phyloP scores from a whole-genome alignment of 2,797 vertebrate species.

The Sebastes paucispinis region DNA sequence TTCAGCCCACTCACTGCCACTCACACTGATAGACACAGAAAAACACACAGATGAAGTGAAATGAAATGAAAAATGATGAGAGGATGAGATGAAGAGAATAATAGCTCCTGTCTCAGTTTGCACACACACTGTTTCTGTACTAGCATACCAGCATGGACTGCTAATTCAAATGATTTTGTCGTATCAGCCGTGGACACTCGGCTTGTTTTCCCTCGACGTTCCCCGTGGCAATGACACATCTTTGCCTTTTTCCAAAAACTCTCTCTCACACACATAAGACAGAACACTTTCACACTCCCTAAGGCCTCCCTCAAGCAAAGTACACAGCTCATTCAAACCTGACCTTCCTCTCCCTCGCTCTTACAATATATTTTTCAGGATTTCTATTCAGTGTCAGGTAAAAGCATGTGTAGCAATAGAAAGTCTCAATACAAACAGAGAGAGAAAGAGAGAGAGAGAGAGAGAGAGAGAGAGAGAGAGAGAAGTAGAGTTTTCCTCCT shows the following conservation, averaged over 20 bases:
- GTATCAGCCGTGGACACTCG: not conserved
- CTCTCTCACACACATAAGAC: constrained; percentile 10
- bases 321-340: constrained; percentile 19
- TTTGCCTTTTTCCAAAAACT: not conserved
- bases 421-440: not conserved
- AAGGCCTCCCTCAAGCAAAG: constrained; percentile 29
- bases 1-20: constrained; percentile 58
- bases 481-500: constrained; percentile 4
- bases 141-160: not conserved
- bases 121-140: constrained; percentile 6
- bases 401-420: constrained; percentile 18
- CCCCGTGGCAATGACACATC: constrained; percentile 11
- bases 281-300: constrained; percentile 8
- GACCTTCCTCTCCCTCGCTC: constrained; percentile 25
- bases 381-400: constrained; percentile 28
- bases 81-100: constrained; percentile 38
- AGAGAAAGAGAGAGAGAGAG: not conserved
- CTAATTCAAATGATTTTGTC: constrained; percentile 34
- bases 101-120: constrained; percentile 21
- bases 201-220: constrained; percentile 5
- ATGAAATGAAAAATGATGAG: constrained; percentile 47
- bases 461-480: not conserved
- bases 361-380: constrained; percentile 13
- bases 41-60: constrained; percentile 58
- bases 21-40: constrained; percentile 51